These are phyloP conservation scores for Gortyna flavago DNA, from an alignment of 2,888 invertebrate genomes.

Conservation along the genomic window DNA sequence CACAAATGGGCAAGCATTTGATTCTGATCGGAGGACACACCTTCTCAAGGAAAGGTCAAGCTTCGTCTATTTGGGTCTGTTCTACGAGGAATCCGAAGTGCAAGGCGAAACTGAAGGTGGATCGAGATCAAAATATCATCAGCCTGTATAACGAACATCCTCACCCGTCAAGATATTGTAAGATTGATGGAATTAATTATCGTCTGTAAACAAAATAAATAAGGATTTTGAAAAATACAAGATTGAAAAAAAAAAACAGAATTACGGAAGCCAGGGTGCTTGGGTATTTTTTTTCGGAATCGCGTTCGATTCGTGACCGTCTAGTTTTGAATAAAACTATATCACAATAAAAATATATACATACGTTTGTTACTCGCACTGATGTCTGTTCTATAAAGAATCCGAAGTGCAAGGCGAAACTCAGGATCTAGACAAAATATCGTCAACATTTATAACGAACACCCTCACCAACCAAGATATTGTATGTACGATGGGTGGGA, in stretches of 20 bases:
- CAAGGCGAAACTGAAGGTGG: slow-evolving; percentile 58
- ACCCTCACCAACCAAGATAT: slow-evolving; percentile 39
- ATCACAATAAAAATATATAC: too few species aligned
- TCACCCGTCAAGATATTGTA: slow-evolving; percentile 45
- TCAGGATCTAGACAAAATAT: slow-evolving; percentile 37
- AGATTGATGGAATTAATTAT: slow-evolving; percentile 19
- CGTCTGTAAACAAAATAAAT: background rate
- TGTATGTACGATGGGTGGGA: background rate
- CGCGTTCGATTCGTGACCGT: background rate
- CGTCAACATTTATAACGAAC: slow-evolving; percentile 29
- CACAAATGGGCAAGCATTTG: slow-evolving; percentile 61
- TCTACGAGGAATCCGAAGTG: slow-evolving; percentile 61
- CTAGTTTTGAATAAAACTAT: too few species aligned
- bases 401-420: slow-evolving; percentile 54
- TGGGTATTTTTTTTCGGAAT: background rate
- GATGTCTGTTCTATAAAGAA: slow-evolving; percentile 63
- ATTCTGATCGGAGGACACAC: slow-evolving; percentile 72
- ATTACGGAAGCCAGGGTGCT: too few species aligned
- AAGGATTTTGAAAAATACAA: background rate
- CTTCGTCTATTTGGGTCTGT: slow-evolving; percentile 56
- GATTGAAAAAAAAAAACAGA: slow-evolving; percentile 28
- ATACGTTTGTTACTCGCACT: background rate
- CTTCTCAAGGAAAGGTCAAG: slow-evolving; percentile 54
- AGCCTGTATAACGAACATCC: slow-evolving; percentile 46
- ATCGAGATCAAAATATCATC: slow-evolving; percentile 30